Conservation (phyloP, 2,113 vertebrate species). For the Colaptes auratus region DNA sequence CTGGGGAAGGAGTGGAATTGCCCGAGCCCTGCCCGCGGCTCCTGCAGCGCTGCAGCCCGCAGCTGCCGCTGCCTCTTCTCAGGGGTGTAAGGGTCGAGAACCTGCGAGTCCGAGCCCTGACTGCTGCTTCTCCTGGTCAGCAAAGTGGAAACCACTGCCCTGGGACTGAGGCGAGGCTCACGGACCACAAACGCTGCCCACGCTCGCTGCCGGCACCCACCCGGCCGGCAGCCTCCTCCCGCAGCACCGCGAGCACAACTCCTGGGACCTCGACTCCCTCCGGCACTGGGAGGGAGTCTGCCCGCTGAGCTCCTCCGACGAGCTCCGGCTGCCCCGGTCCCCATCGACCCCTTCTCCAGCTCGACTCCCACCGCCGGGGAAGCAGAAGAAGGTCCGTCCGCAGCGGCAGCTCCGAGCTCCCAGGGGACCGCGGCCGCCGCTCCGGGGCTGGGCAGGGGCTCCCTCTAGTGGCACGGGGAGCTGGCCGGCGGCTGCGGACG, state of each 20-base stretch:
- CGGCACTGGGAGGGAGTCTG: background rate
- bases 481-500: background rate
- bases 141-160: background rate
- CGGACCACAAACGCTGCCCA: background rate
- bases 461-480: background rate
- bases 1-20: background rate
- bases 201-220: background rate
- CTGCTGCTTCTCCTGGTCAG: background rate
- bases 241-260: accelerated
- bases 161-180: background rate
- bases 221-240: background rate
- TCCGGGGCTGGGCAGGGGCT: background rate
- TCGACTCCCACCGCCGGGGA: background rate
- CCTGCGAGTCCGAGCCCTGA: background rate
- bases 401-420: background rate
- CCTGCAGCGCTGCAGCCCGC: background rate
- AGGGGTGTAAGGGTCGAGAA: background rate
- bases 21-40: background rate
- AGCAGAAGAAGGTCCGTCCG: background rate
- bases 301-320: background rate
- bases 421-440: accelerated
- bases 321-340: background rate
- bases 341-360: background rate
- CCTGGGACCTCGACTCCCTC: accelerated
- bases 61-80: background rate